Percentiles rank a stretch among this genome's conserved stretches.
Conservation (phyloP, 2,888 invertebrate species). For the Gastracanthus pulcherrimus region DNA sequence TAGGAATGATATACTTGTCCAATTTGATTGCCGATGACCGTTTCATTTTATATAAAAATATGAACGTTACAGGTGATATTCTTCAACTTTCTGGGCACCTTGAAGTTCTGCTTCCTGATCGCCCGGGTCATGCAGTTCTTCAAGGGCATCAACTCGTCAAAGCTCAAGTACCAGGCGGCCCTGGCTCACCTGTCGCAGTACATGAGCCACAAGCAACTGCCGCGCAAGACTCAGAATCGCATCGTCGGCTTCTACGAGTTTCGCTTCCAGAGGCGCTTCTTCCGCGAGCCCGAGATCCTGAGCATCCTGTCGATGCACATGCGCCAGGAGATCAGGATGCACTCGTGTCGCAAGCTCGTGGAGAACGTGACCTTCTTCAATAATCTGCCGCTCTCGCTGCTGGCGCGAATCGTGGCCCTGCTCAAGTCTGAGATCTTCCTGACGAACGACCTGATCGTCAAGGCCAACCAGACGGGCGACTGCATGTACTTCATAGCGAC, state of each 20-base stretch:
- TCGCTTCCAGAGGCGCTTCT: conserved; percentile 71
- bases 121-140: conserved; percentile 69
- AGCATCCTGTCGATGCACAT: conserved; percentile 71
- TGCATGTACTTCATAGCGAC: conserved; percentile 81
- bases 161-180: conserved; percentile 69
- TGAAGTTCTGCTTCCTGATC: conserved; percentile 66
- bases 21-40: background rate
- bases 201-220: conserved; percentile 72
- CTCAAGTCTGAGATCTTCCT: conserved; percentile 79
- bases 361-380: conserved; percentile 80
- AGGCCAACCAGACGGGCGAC: conserved; percentile 78
- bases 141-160: conserved; percentile 69
- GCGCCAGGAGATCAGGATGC: conserved; percentile 79
- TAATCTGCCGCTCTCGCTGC: conserved; percentile 77
- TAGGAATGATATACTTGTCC: background rate
- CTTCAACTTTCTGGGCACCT: conserved; percentile 63
- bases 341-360: conserved; percentile 79
- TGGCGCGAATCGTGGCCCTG: conserved; percentile 79
- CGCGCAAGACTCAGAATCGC: conserved; percentile 66
- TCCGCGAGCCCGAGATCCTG: conserved; percentile 71
- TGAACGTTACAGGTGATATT: conserved; percentile 34
- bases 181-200: conserved; percentile 70
- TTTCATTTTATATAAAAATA: background rate
- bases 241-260: conserved; percentile 72
- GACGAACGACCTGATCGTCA: conserved; percentile 79